Evolutionary conservation across 1,140 invertebrate species (phyloP).

Genomic region (Neoseiulus cucumeris): DNA sequence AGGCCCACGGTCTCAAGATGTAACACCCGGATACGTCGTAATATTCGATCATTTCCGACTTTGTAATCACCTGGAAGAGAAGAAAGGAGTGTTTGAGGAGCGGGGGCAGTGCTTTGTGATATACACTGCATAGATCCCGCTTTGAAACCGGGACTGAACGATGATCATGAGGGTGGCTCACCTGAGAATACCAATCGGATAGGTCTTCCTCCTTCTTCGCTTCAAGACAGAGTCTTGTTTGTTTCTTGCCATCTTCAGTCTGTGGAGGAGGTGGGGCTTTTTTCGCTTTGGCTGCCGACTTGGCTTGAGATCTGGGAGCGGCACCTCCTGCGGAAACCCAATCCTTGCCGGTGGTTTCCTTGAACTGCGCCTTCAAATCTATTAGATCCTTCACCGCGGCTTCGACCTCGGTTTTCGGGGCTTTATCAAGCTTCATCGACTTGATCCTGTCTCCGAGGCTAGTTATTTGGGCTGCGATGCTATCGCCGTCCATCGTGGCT

Average conservation of each 20-base stretch:
- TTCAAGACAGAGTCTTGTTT: conserved; percentile 78
- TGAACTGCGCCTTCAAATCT: conserved; percentile 22
- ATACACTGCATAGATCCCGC: too few species aligned
- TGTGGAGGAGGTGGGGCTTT: conserved; percentile 13
- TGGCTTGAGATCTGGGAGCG: conserved; percentile 14
- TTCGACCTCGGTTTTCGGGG: conserved; percentile 21
- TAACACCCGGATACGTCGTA: conserved; percentile 99
- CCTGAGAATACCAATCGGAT: conserved; percentile 93
- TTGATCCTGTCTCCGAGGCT: conserved; percentile 30
- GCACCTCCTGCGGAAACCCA: conserved; percentile 12
- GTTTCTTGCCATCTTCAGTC: conserved; percentile 43
- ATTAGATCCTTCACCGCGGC: too few species aligned
- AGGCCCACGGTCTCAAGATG: conserved; percentile 89
- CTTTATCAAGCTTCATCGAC: conserved; percentile 38
- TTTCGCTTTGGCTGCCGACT: conserved; percentile 13
- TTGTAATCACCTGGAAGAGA: conserved; percentile 55
- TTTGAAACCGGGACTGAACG: too few species aligned
- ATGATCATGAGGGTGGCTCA: conserved; percentile 21
- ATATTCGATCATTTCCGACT: conserved; percentile 96
- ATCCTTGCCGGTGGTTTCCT: conserved; percentile 23
- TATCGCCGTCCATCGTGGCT: neutral
- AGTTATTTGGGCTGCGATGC: neutral
- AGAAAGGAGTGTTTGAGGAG: conserved; percentile 6
- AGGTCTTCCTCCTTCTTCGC: conserved; percentile 78
- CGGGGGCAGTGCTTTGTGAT: too few species aligned